Conservation (phyloP, 2,113 vertebrate species). For the Plecturocebus donacophilus region DNA sequence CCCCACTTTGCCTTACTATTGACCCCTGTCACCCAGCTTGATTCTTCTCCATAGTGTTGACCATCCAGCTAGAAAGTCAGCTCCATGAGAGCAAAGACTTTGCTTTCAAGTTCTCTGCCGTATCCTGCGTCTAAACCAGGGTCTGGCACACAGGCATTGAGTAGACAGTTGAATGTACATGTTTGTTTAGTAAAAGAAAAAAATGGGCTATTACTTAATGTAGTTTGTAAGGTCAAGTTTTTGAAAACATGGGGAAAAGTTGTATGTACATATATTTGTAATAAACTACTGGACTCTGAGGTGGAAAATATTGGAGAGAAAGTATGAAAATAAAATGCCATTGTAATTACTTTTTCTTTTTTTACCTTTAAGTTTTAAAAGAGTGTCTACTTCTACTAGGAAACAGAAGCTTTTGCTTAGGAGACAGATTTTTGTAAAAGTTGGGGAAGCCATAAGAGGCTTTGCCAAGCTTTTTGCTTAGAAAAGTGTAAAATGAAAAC, state of each 20-base stretch:
- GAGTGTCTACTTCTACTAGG: slow-evolving; percentile 48
- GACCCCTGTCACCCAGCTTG: not conserved
- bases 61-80: not conserved
- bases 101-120: not conserved
- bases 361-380: slow-evolving; percentile 31
- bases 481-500: slow-evolving; percentile 57
- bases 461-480: slow-evolving; percentile 56
- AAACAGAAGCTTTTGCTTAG: slow-evolving; percentile 69
- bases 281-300: slow-evolving; percentile 8
- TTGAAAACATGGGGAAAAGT: slow-evolving; percentile 26
- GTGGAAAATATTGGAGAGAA: slow-evolving; percentile 50
- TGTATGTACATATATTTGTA: not conserved
- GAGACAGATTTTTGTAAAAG: slow-evolving; percentile 56
- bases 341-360: slow-evolving; percentile 62
- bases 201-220: not conserved
- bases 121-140: not conserved
- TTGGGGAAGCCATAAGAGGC: slow-evolving; percentile 22
- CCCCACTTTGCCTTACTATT: not conserved
- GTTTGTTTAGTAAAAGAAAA: not conserved
- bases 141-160: not conserved
- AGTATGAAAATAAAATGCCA: slow-evolving; percentile 40
- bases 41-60: not conserved
- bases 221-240: slow-evolving; percentile 21
- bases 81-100: not conserved
- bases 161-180: not conserved